Evolutionary conservation across 2,888 invertebrate species (phyloP).

Genomic region (Melanchra persicariae): DNA sequence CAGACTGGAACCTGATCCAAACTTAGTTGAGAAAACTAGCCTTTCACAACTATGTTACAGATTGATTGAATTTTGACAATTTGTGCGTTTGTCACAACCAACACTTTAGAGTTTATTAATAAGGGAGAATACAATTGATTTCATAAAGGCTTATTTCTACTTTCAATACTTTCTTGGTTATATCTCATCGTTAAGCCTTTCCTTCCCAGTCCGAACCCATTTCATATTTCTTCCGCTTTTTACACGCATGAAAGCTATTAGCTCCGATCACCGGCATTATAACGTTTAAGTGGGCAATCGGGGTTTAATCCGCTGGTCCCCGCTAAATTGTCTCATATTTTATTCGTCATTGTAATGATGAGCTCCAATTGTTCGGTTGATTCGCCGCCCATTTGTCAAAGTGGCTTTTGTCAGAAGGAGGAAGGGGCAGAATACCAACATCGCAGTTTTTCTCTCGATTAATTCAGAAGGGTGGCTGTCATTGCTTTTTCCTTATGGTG

Average conservation of each 20-base stretch:
- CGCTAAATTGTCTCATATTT: conserved; percentile 52
- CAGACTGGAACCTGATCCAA: no score
- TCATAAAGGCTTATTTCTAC: no score
- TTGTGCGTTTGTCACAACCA: no score
- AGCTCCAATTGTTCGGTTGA: conserved; percentile 56
- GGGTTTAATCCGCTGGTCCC: conserved; percentile 23
- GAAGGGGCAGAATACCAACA: background rate
- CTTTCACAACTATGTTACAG: no score
- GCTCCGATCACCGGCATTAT: background rate
- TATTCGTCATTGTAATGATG: conserved; percentile 48
- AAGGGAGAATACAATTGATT: no score
- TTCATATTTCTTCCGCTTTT: conserved; percentile 3
- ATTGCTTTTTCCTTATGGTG: background rate
- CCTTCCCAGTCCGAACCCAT: background rate
- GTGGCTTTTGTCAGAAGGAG: conserved; percentile 27
- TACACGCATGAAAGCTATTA: background rate
- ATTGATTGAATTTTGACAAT: no score
- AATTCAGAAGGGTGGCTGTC: background rate
- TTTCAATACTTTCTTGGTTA: no score
- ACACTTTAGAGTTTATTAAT: no score
- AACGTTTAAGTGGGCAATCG: conserved; percentile 13
- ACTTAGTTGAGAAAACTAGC: no score
- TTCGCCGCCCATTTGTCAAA: conserved; percentile 33
- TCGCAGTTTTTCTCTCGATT: conserved; percentile 5
- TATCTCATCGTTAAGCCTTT: no score